These are phyloP conservation scores for Oreochromis tanganicae DNA, from an alignment of 2,113 vertebrate species.

Conservation along the genomic window DNA sequence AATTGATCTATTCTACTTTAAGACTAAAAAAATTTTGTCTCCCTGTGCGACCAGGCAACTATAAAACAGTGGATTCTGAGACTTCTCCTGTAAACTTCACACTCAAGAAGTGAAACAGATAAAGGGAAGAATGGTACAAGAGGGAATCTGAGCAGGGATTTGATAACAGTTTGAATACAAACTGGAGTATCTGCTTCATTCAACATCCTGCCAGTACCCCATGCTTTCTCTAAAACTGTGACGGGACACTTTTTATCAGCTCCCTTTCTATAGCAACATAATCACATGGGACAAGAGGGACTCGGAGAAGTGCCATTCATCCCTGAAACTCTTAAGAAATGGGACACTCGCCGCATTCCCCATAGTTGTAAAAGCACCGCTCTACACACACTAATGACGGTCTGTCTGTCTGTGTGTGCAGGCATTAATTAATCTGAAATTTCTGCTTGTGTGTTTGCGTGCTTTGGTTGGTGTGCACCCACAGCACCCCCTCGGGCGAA, in stretches of 20 bases:
- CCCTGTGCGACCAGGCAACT: background rate
- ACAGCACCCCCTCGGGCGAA: background rate
- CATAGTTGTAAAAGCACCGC: background rate
- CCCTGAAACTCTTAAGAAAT: slow-evolving; percentile 10
- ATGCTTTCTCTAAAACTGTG: background rate
- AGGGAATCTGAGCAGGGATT: background rate
- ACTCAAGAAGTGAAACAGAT: background rate
- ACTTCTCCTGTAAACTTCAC: background rate
- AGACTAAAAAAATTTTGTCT: background rate
- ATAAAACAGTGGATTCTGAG: background rate
- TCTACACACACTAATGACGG: background rate
- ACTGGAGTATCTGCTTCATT: background rate
- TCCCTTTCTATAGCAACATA: slow-evolving; percentile 12
- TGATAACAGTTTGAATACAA: slow-evolving; percentile 10
- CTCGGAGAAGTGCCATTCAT: slow-evolving; percentile 9
- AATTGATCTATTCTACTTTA: background rate
- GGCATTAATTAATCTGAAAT: background rate
- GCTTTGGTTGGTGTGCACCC: background rate
- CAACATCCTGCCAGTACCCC: background rate
- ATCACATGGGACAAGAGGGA: background rate
- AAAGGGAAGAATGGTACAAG: background rate
- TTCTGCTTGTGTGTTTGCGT: background rate
- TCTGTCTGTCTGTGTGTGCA: background rate
- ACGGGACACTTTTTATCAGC: slow-evolving; percentile 20
- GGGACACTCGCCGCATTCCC: slow-evolving; percentile 20